Evolutionary conservation across 2,797 vertebrate genomes (phyloP), one percentile per base, ranked within the genome.

Genomic region (Premnoplex brunnescens): DNA sequence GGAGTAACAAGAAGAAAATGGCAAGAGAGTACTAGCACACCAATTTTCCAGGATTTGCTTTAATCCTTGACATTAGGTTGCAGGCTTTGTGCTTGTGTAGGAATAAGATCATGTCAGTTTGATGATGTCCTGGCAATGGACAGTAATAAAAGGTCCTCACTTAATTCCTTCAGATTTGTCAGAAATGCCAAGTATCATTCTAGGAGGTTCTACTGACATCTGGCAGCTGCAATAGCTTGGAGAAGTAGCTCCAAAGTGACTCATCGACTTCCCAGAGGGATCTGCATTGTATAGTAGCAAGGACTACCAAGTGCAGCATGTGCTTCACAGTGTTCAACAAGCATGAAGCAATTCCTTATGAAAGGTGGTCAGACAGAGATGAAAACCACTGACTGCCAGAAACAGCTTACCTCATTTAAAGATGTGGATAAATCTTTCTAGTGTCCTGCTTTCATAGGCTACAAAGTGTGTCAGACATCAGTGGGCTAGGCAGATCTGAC

Each of bases 131-230:
- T 93, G 28, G 74, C 24, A 89, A 89, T 21, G 75, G 44, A 54
- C 36, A 68, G 12, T 23, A 56, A 74, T 62, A 92, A 71, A 17
- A 77, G 27, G 28, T 74, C 30, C 23, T 66, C 9, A 58, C 10
- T 68, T 72, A 48, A 77, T 60, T 85, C 75, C 68, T 88, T 85
- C 64, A 80, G 24, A 48, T 82, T 82, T 80, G 54, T 85, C 78
- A 80, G 54, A 69, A 93, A 43, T 2, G 1, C 14, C 46, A 41
- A 89, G 20, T 71, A 51, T 28, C 43, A 30, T 89, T 49, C 34
- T 62, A 48, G n/a, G 32, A 78, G 52, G 54, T 23, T 93, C 72
- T 84, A 36, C 73, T 92, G 76, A 69, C 39, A 88, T 62, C 58
- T 37, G 54, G 54, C 72, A 80, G 36, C 59, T 68, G 39, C 0